Base-by-base conservation (phyloP, 2,888 invertebrate species). In the Agapostemon virescens region DNA sequence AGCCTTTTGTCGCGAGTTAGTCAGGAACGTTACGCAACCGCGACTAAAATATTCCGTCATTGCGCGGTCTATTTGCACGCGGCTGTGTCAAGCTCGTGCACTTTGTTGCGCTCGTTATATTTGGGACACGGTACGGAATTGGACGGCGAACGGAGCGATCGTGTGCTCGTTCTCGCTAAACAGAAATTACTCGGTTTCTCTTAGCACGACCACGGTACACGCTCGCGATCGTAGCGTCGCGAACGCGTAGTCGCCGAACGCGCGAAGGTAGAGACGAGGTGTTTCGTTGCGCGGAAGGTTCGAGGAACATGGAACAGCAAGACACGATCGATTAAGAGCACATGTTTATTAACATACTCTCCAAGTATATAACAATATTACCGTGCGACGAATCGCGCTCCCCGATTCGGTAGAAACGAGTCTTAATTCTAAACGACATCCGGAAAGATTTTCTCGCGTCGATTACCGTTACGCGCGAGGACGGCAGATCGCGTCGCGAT, bases 341-440 rank as follows among this genome's bases (percentile, higher is more conserved):
- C 67, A 69, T 69, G 69, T 86, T 86, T 88, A 87, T 88, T 88
- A 78, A 85, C 70, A 84, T 84, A 84, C 76, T 80, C 71, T 79
- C 63, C 64, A 67, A 80, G 73, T 58, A 36, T 82, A 79, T 85
- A 84, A 87, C 85, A 85, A 87, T 76, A 70, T 79, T 82, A 82
- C 67, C 79, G 70, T 76, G 83, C 71, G 70, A 81, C 79, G 79
- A 84, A 81, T 82, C 58, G 72, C 52, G 73, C 52, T 69, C 49
- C 64, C 55, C 40, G 49, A 49, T 77, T 69, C 36, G 20, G 30
- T 67, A 86, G 58, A 85, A 73, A 75, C 63, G 67, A 63, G 30
- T 71, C 9, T 26, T 66, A 63, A 20, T 74, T 67, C 40, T 74
- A 80, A 83, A 84, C 71, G 69, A 69, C 79, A 77, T 78, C 69